Conservation (phyloP, 1,140 invertebrate genomes). For the Platorchestia sp. region DNA sequence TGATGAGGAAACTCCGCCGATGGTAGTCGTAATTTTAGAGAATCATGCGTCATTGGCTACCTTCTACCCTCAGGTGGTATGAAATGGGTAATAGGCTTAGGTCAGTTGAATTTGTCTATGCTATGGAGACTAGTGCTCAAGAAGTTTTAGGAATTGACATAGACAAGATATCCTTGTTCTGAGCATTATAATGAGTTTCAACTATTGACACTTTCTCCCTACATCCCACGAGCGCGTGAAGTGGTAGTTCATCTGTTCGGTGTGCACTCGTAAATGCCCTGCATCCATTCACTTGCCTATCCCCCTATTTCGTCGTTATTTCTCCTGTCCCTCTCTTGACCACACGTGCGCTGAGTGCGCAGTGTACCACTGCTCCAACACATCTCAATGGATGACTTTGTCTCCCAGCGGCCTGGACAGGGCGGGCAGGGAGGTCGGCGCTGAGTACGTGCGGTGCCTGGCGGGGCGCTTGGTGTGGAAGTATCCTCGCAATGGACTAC, state of each 20-base stretch:
- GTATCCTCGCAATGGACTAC: conserved; percentile 30
- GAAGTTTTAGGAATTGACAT: not conserved
- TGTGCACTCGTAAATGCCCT: too few species aligned
- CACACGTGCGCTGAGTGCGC: not conserved
- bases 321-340: not conserved
- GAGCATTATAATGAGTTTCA: too few species aligned
- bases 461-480: not conserved
- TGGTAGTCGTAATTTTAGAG: too few species aligned
- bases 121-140: too few species aligned
- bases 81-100: not conserved
- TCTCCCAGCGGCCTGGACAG: conserved; percentile 74
- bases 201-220: too few species aligned
- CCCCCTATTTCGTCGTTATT: not conserved
- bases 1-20: too few species aligned
- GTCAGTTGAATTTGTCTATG: not conserved
- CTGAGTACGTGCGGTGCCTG: conserved; percentile 6
- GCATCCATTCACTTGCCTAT: not conserved
- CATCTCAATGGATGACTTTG: not conserved
- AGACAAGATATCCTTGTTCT: not conserved
- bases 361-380: not conserved
- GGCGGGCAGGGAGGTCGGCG: conserved; percentile 18
- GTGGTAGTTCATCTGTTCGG: too few species aligned
- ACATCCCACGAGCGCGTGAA: too few species aligned
- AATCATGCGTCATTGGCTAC: too few species aligned
- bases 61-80: too few species aligned